Base-by-base conservation (phyloP, 2,888 invertebrate species). In the Ernsta delagoae region DNA sequence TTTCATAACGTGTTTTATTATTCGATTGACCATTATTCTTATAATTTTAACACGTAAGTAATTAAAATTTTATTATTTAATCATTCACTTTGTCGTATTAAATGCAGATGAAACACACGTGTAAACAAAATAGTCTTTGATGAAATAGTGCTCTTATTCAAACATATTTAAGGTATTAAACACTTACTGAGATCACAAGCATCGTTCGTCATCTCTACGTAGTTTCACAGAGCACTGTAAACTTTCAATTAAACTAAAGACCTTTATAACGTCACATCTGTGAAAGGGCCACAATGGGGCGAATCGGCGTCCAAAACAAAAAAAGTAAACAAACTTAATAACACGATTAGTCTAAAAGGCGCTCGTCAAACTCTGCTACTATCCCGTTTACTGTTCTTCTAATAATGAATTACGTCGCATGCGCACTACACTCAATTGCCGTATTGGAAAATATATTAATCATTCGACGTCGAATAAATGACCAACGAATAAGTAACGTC, bases 371-470 rank as follows among this genome's bases (percentile, higher is more conserved):
- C 77, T 83, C 86, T 87, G 83, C 82, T 85, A 83, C 82, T 85
- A 80, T 86, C 85, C 77, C 82, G 81, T 79, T 82, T 80, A 82
- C 72, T 79, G 85, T 85, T 76, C 80, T 79, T 82, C 82, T 85
- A 86, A 83, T 87, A 90, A 89, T 90, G 89, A 83, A 84, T 84
- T 79, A 81, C 80, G 84, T 84, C 88, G 87, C 92, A 88, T 89
- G 92, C 92, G 92, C 91, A 84, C 83, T 85, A 72, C 81, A 84
- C 79, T 81, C 89, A 86, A 89, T 91, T 86, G 88, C 82, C 83
- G 81, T 90, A 88, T 89, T 87, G 87, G 86, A 88, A 87, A 87
- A 88, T 81, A 85, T 79, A 89, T 89, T 86, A 90, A 91, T 90
- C 85, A 88, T 82, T 83, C 74, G 75, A 74, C 81, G 81, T 83